Base-by-base conservation (phyloP, 2,797 vertebrate species). In the Pampus argenteus region DNA sequence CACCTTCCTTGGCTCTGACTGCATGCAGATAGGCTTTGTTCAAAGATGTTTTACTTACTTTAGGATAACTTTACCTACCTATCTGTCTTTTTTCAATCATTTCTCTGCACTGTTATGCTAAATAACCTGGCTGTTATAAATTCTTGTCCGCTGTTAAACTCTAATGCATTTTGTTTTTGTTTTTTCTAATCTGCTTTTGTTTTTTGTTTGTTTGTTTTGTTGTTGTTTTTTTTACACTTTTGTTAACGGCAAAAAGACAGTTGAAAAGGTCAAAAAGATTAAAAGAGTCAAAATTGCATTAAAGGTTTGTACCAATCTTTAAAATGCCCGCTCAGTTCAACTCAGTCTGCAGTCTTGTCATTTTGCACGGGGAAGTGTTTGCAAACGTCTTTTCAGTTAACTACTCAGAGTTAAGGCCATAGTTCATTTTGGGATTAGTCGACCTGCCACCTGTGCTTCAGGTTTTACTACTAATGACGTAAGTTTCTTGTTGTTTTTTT, bases 251-350 rank as follows among this genome's bases (percentile, higher is more conserved):
- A 94, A 96, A 99, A 98, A 99, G 98, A 98, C 98, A 97, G 93
- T 99, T 98, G 97, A 98, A 97, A 99, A 97, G 96, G 96, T 99
- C 97, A 99, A 99, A 99, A 99, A 99, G 97, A 97, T 99, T 95
- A 99, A 97, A 96, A 97, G 97, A 95, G 96, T 99, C 96, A 99
- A 97, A 98, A 97, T 99, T 97, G 98, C 98, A 86, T 94, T 99
- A 82, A 99, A 99, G 98, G 98, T 99, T 98, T 97, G 98, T 99
- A 99, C 98, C 95, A 95, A 92, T 96, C 92, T 95, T 96, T 96
- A 91, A 94, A 93, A 88, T 89, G 88, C 94, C 77, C 91, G 87
- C 91, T 94, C 90, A 90, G 89, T 92, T 92, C 90, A 93, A 93
- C 93, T 91, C 91, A 86, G 91, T 93, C 82, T 89, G 88, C 86